Evolutionary conservation across 1,140 invertebrate species (phyloP), one percentile per base, ranked within the genome.

Genomic region (Mesaphorura yosii): DNA sequence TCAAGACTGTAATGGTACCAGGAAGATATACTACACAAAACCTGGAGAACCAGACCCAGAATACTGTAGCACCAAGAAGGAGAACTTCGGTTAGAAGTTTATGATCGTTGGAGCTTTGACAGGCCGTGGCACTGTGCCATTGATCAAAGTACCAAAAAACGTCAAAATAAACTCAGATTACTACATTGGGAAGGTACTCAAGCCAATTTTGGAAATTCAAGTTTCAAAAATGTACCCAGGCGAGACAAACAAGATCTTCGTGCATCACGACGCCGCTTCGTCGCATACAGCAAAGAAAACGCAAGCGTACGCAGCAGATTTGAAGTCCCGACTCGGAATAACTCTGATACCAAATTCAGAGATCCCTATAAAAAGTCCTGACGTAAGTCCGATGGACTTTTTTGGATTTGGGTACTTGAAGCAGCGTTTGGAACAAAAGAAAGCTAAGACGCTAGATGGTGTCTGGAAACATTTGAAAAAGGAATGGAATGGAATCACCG

Each of bases 361-460:
- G 10, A 52, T 23, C 23, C 31, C 31, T 12, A 19, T 55, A 7
- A 40, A 39, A 28, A 31, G 7, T 26, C 44, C 44, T 27, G 44
- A 47, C 25, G 20, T 27, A 12, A 47, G 44, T 27, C 44, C 44
- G 6, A 47, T 47, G 44, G 44, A 47, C 26, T 47, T 47, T 27
- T 47, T 10, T 19, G 44, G 7, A 22, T 47, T 47, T 28, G 44
- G 44, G 7, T 20, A 26, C 7, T 19, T 47, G 20, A 47, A 47
- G 20, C 44, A 47, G 28, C 10, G 6, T 5, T 6, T 27, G 10
- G 12, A 12, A 6, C 20, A 29, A 12, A 22, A 6, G 5, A 7
- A 47, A 20, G 6, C 22, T 15, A 47, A 28, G 28, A 47, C 44
- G 7, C 19, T 27, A 6, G 10, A 20, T 14, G 44, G 44, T 26